Evolutionary conservation across 2,797 vertebrate species (phyloP), one percentile per base, ranked within the genome.

Genomic region (Rallus crepitans): DNA sequence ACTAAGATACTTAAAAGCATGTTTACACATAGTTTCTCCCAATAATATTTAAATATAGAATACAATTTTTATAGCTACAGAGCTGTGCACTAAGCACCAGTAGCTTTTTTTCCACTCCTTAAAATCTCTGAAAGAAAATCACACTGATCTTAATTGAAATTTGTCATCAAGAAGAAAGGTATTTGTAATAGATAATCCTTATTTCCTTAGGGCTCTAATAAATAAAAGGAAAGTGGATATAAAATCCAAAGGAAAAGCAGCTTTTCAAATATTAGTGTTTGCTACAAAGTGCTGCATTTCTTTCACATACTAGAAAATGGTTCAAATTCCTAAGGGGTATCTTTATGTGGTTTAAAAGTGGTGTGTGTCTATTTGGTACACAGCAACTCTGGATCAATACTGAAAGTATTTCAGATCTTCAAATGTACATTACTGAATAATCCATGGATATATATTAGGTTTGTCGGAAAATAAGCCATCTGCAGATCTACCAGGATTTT

Each of bases 361-460:
- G 92, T 95, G 71, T 95, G 83, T 59, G 82, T 97, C 90, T 97
- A 33, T 96, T 94, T 97, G 88, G 94, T 97, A 95, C 87, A 87
- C 86, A 94, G 89, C 69, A 94, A 87, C 72, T 94, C 82, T 91
- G 87, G 93, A 98, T 98, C 97, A 98, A 97, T 98, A 97, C 68
- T 72, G 93, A 97, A 97, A 97, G 84, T 97, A 97, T 96, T 96
- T 97, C 94, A 97, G 87, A 96, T 97, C 96, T 97, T 98, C 95
- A 98, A 97, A 97, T 96, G 91, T 97, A 91, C 95, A 96, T 97
- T 97, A 98, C 93, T 97, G 93, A 97, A 97, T 96, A 97, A 98
- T 95, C 97, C 89, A 97, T 89, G 90, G 95, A 95, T 92, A 97
- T 82, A 96, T 87, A 96, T 93, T 89, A 96, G 72, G 75, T 97